These are phyloP conservation scores for Rhabdomys pumilio DNA, from an alignment of 2,797 vertebrate species.

Conservation along the genomic window DNA sequence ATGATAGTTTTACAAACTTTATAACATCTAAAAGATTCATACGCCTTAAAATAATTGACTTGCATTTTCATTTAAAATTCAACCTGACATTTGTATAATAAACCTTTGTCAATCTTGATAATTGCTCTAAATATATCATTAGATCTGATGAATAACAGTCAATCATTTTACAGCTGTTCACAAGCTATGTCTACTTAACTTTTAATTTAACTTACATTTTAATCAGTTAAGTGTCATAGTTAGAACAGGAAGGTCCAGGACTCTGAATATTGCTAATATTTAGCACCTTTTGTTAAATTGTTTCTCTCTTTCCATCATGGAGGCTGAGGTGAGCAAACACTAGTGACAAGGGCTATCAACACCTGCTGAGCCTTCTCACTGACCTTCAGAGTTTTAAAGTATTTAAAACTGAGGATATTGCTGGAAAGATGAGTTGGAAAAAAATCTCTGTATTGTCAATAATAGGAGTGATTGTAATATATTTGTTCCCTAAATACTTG, in stretches of 20 bases:
- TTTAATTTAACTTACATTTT: background rate
- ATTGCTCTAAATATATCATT: background rate
- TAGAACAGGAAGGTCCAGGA: background rate
- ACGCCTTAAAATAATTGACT: background rate
- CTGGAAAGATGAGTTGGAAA: background rate
- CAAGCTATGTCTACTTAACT: background rate
- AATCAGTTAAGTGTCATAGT: background rate
- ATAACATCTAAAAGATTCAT: background rate
- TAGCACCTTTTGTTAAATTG: background rate
- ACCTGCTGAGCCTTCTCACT: background rate
- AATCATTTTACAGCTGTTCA: background rate
- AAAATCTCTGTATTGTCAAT: background rate
- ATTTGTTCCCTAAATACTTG: background rate
- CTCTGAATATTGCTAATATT: background rate
- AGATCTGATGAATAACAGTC: background rate
- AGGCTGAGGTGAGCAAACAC: background rate
- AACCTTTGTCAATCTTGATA: background rate
- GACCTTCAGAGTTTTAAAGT: background rate
- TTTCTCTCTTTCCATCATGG: background rate
- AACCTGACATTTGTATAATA: background rate
- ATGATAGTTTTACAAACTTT: background rate
- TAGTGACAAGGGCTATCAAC: background rate
- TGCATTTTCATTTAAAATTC: slow-evolving; percentile 24
- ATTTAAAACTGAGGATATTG: background rate
- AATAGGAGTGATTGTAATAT: background rate